These are phyloP conservation scores for Dysdera silvatica DNA, from an alignment of 1,140 invertebrate species.

Conservation along the genomic window DNA sequence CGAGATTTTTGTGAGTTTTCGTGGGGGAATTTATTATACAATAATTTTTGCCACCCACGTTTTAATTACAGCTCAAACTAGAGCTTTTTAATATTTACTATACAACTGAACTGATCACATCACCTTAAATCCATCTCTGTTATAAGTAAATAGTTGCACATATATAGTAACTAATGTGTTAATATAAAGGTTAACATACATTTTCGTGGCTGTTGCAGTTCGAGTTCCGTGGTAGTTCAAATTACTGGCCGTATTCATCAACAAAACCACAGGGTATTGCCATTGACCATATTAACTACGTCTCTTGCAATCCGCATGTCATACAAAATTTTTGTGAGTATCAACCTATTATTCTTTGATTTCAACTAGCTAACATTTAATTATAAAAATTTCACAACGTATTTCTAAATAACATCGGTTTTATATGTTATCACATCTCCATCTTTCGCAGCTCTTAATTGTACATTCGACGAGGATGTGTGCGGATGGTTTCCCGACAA, in stretches of 20 bases:
- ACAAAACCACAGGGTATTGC: constrained; percentile 8
- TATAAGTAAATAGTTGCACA: too few species aligned
- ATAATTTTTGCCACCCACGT: too few species aligned
- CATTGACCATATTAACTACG: constrained; percentile 26
- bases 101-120: too few species aligned
- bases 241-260: background rate
- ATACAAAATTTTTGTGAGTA: constrained; percentile 7
- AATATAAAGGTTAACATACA: too few species aligned
- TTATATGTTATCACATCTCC: background rate
- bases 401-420: background rate
- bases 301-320: constrained; percentile 18
- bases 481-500: constrained; percentile 28
- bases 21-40: too few species aligned
- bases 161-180: too few species aligned
- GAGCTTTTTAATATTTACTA: too few species aligned
- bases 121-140: too few species aligned
- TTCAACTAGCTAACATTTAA: background rate
- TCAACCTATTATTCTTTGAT: background rate
- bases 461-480: constrained; percentile 25
- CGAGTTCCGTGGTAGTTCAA: constrained; percentile 7
- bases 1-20: too few species aligned
- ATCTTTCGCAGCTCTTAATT: constrained; percentile 20
- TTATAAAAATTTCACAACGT: background rate
- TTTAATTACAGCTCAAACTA: too few species aligned
- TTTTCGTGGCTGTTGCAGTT: background rate